A percentile compares a stretch with the other conserved stretches of the same genome.
phyloP scores from a whole-genome alignment of 2,888 invertebrate genomes.

The Formica aserva region DNA sequence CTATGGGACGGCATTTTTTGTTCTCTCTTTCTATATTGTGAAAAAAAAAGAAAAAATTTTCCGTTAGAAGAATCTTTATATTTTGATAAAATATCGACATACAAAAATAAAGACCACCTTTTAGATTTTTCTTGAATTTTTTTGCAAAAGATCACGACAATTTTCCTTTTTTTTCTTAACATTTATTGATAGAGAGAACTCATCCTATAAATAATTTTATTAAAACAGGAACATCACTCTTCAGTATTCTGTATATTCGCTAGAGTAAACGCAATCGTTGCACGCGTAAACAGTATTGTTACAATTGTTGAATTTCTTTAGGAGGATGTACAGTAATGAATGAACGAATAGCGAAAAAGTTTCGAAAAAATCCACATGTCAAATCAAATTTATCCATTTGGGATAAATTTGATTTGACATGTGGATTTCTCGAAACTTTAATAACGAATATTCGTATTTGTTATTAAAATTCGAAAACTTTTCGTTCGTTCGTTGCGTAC shows the following conservation, averaged over 20 bases:
- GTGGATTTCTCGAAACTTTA: not conserved
- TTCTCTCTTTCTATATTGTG: constrained; percentile 21
- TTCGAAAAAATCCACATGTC: not conserved
- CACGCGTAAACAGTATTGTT: constrained; percentile 34
- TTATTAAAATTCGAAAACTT: not conserved
- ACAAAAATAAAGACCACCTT: constrained; percentile 31
- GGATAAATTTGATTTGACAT: not conserved
- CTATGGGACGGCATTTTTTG: not conserved
- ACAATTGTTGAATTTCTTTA: not conserved
- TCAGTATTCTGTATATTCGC: constrained; percentile 44
- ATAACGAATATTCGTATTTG: not conserved
- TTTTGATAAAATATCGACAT: constrained; percentile 6
- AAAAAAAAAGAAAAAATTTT: constrained; percentile 2
- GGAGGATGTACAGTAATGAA: not conserved
- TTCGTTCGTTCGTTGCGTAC: not conserved
- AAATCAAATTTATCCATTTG: not conserved
- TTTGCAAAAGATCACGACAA: not conserved
- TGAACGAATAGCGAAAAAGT: not conserved
- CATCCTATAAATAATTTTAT: constrained; percentile 14
- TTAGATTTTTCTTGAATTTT: not conserved
- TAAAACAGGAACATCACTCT: constrained; percentile 1
- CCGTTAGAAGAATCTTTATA: not conserved
- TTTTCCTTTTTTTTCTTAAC: constrained; percentile 1
- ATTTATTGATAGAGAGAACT: constrained; percentile 7
- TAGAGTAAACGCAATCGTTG: constrained; percentile 13